Conservation (phyloP, 1,140 invertebrate genomes). For the Pemphigus obesinymphae region DNA sequence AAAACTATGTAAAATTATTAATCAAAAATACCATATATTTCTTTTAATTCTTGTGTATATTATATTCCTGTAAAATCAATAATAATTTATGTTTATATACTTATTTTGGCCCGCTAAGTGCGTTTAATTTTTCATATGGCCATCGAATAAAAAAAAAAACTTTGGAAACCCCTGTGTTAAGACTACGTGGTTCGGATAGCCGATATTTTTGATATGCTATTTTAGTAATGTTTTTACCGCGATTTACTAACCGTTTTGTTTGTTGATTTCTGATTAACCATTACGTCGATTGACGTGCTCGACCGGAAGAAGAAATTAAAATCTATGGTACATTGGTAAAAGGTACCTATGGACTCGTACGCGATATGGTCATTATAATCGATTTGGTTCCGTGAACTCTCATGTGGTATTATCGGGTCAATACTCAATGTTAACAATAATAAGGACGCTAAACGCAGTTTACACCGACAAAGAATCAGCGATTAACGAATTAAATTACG, state of each 20-base stretch:
- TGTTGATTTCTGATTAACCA: neutral
- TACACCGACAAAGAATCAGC: neutral
- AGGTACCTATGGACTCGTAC: neutral
- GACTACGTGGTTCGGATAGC: neutral
- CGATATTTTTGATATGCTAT: neutral
- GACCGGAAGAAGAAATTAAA: neutral
- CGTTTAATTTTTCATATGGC: no score
- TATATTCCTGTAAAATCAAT: no score
- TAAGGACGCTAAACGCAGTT: neutral
- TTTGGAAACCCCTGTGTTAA: no score
- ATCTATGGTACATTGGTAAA: no score
- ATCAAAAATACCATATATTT: no score
- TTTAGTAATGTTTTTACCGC: neutral
- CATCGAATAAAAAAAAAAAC: no score
- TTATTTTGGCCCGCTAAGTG: no score
- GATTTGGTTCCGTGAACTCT: constrained; percentile 11
- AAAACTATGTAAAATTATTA: no score
- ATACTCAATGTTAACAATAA: no score
- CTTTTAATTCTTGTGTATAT: no score
- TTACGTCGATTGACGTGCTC: neutral
- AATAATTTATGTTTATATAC: no score
- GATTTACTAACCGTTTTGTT: neutral
- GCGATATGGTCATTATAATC: constrained; percentile 16
- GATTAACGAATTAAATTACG: neutral
- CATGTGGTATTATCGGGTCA: neutral